Percentiles rank a stretch among this genome's conserved stretches.
phyloP scores from a whole-genome alignment of 2,888 invertebrate genomes.

The Eristalis arbustorum region DNA sequence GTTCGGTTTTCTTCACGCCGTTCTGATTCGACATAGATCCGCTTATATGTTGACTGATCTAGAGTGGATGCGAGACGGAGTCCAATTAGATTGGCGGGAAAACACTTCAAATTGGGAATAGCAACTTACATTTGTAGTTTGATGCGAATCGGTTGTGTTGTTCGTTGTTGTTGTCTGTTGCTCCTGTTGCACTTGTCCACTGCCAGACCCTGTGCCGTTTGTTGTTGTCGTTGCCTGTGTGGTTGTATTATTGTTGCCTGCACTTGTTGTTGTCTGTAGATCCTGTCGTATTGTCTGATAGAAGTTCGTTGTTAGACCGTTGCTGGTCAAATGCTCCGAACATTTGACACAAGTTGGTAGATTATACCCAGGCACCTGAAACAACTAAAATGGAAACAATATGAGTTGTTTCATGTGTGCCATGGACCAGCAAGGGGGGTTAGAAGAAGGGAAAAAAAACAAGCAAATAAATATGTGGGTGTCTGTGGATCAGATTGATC shows the following conservation, averaged over 20 bases:
- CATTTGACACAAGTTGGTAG: constrained; percentile 80
- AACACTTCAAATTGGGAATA: not conserved
- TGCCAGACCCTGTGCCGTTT: constrained; percentile 62
- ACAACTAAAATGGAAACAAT: constrained; percentile 75
- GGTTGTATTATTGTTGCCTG: constrained; percentile 73
- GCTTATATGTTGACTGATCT: constrained; percentile 71
- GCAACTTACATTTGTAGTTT: constrained; percentile 75
- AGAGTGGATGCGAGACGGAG: constrained; percentile 47
- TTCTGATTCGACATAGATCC: constrained; percentile 72
- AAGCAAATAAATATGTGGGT: constrained; percentile 22
- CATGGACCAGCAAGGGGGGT: not conserved
- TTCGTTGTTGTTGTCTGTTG: constrained; percentile 75
- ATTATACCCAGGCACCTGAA: constrained; percentile 80
- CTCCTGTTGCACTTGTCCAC: constrained; percentile 71
- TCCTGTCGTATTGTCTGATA: constrained; percentile 77
- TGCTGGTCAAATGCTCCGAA: constrained; percentile 79
- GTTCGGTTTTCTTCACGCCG: constrained; percentile 74
- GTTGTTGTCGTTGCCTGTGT: constrained; percentile 72
- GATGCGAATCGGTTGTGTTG: constrained; percentile 77
- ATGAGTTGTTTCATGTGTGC: constrained; percentile 32
- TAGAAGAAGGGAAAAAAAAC: constrained; percentile 43
- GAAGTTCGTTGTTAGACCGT: constrained; percentile 75
- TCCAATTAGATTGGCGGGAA: not conserved
- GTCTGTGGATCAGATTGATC: constrained; percentile 17
- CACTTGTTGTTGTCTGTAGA: constrained; percentile 73